Conservation (phyloP, 2,797 vertebrate genomes). For the Gallinago nigripennis region DNA sequence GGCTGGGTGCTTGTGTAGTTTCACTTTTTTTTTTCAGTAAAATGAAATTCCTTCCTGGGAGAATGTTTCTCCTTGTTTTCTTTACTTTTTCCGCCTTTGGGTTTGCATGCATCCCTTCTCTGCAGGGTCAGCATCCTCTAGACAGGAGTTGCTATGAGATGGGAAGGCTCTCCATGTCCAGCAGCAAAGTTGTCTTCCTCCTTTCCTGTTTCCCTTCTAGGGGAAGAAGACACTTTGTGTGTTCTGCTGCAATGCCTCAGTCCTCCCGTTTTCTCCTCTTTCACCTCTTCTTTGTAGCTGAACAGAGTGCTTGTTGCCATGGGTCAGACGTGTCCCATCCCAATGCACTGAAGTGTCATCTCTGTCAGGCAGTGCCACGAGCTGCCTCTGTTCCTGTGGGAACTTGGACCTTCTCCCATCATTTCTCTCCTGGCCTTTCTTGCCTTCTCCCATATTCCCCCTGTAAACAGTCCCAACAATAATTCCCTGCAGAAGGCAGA, state of each 20-base stretch:
- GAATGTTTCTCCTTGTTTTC: neutral
- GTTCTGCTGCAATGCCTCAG: neutral
- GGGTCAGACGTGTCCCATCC: neutral
- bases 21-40: neutral
- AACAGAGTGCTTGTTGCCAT: neutral
- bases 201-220: neutral
- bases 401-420: neutral
- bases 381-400: neutral
- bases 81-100: neutral
- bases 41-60: neutral
- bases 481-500: neutral
- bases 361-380: neutral
- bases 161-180: neutral
- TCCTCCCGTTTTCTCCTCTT: neutral
- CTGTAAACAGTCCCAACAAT: neutral
- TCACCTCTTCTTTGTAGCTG: neutral
- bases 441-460: neutral
- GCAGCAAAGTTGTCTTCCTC: neutral
- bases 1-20: neutral
- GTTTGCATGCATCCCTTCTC: neutral
- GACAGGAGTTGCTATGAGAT: neutral
- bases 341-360: neutral
- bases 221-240: neutral
- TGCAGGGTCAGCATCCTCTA: neutral
- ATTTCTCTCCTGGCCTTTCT: neutral